A percentile compares a stretch with the other conserved stretches of the same genome.
Conservation (phyloP, 30 jellyfish, hydroid and myxozoan genomes). For the Sanderia malayensis region DNA sequence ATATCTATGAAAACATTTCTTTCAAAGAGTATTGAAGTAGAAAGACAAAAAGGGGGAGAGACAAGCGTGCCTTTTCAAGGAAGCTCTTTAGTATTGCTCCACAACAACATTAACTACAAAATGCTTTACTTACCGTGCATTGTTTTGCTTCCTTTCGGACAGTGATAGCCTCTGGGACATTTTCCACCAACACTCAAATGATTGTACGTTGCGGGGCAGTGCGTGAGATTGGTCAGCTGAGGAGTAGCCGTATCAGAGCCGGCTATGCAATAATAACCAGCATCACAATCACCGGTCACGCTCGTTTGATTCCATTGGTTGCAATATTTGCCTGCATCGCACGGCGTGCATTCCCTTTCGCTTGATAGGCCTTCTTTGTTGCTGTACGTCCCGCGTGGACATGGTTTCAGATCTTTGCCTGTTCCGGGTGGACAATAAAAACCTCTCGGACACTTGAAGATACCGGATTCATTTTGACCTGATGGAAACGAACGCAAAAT, state of each 20-base stretch:
- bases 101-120: too few species aligned
- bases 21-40: too few species aligned
- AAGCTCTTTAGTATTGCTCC: too few species aligned
- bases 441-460: slow-evolving; percentile 80
- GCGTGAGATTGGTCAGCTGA: slow-evolving; percentile 83
- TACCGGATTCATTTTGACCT: slow-evolving; percentile 84
- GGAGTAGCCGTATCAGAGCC: slow-evolving; percentile 88
- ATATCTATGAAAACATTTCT: too few species aligned
- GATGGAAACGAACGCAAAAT: too few species aligned
- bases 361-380: slow-evolving; percentile 54
- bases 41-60: too few species aligned
- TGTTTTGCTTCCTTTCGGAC: slow-evolving; percentile 77
- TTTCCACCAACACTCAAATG: slow-evolving; percentile 91
- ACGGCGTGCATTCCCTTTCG: slow-evolving; percentile 80
- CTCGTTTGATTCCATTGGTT: slow-evolving; percentile 44
- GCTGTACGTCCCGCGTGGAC: slow-evolving; percentile 92
- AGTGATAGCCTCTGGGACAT: slow-evolving; percentile 85
- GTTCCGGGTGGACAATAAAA: slow-evolving; percentile 91
- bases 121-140: slow-evolving; percentile 50
- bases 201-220: slow-evolving; percentile 77
- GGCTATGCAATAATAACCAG: slow-evolving; percentile 85
- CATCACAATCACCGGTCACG: slow-evolving; percentile 66
- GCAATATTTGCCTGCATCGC: slow-evolving; percentile 81
- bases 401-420: slow-evolving; percentile 71
- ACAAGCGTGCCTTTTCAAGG: too few species aligned